Evolutionary conservation across 2,113 vertebrate species (phyloP).

Genomic region (Oenanthe melanoleuca): DNA sequence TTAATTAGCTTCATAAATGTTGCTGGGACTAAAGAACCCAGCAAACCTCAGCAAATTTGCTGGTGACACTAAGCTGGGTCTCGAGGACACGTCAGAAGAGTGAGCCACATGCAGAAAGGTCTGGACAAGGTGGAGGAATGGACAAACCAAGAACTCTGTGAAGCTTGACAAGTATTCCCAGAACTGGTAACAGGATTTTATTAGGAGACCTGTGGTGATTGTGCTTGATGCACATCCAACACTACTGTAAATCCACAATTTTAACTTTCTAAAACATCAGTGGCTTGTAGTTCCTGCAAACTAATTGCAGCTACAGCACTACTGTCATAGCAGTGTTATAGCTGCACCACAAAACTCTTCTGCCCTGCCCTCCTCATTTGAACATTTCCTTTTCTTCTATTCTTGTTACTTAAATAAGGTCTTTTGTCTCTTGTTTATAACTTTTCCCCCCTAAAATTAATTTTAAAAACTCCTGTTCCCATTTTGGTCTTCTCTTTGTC

Average conservation of each 20-base stretch:
- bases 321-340: neutral
- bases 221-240: neutral
- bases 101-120: neutral
- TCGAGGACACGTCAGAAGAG: accelerated
- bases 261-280: neutral
- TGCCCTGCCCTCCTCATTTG: accelerated
- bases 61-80: neutral
- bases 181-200: neutral
- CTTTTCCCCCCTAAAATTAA: neutral
- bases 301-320: neutral
- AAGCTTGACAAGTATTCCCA: neutral
- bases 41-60: neutral
- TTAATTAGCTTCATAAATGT: neutral
- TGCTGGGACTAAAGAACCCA: neutral
- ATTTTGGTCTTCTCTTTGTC: neutral
- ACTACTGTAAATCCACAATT: neutral
- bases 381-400: neutral
- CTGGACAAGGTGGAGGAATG: neutral
- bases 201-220: neutral
- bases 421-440: neutral
- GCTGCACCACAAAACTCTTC: neutral
- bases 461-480: neutral
- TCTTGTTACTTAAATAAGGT: neutral
- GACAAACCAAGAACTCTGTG: neutral
- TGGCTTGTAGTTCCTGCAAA: neutral